These are phyloP conservation scores for Eucera pruinosa DNA, from an alignment of 2,888 invertebrate genomes.

Conservation along the genomic window DNA sequence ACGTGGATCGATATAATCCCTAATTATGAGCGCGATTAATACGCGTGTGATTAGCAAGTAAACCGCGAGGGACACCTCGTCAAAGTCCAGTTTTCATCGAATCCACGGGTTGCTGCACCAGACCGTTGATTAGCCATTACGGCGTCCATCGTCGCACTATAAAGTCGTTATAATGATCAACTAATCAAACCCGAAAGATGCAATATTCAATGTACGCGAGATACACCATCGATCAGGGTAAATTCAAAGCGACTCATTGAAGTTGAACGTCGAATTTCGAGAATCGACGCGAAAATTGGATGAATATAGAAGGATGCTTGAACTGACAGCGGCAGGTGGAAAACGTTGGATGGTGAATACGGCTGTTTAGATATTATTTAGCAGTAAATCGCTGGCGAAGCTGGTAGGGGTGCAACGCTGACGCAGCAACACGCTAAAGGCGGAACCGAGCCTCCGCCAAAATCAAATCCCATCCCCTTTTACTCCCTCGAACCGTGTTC, in stretches of 20 bases:
- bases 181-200: conserved; percentile 8
- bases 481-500: conserved; percentile 39
- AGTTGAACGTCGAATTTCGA: conserved; percentile 25
- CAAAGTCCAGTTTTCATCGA: conserved; percentile 55
- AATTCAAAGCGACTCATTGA: conserved; percentile 19
- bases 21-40: conserved; percentile 54
- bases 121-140: too few species aligned
- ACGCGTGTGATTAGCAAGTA: conserved; percentile 50
- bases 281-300: conserved; percentile 10
- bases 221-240: too few species aligned
- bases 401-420: conserved; percentile 80
- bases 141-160: neutral
- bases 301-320: conserved; percentile 6
- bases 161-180: conserved; percentile 25
- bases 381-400: conserved; percentile 79
- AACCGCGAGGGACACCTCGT: conserved; percentile 41
- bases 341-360: conserved; percentile 58
- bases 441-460: conserved; percentile 75
- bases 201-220: too few species aligned
- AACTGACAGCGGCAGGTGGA: conserved; percentile 36
- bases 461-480: conserved; percentile 65
- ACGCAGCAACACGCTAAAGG: conserved; percentile 83
- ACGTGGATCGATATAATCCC: conserved; percentile 32
- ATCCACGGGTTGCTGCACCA: conserved; percentile 50
- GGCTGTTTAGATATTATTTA: conserved; percentile 82